Conservation (phyloP, 2,888 invertebrate species). For the Agrochola litura region DNA sequence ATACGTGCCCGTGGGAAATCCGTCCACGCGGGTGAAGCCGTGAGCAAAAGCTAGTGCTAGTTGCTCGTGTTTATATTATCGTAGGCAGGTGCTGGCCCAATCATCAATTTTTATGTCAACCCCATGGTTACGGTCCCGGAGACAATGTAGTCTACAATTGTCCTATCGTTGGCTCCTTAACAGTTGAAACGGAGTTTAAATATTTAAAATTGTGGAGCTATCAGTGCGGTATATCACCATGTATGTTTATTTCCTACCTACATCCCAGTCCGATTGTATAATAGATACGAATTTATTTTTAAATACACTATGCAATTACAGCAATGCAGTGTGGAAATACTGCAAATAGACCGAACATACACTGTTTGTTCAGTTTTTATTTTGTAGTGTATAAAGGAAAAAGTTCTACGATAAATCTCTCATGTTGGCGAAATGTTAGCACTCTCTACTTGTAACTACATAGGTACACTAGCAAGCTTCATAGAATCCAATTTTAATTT, state of each 20-base stretch:
- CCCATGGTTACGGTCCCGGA: not conserved
- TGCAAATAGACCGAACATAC: conserved; percentile 1
- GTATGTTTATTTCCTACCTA: not conserved
- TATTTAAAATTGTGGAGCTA: not conserved
- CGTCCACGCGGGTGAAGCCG: not conserved
- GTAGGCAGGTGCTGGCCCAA: not conserved
- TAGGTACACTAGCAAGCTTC: not conserved
- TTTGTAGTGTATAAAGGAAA: not conserved
- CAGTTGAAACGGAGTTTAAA: not conserved
- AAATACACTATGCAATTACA: not conserved
- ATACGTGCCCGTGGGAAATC: not conserved
- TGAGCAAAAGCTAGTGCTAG: not conserved
- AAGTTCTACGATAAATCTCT: not conserved
- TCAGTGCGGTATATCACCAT: not conserved
- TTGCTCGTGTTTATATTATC: not conserved
- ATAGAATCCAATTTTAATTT: too few species aligned
- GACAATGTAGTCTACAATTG: not conserved
- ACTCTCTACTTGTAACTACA: not conserved
- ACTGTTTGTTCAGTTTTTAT: conserved; percentile 1
- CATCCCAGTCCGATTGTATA: not conserved
- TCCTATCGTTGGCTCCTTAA: too few species aligned
- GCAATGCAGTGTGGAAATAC: conserved; percentile 7
- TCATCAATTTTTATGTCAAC: not conserved
- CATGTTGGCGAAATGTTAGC: not conserved
- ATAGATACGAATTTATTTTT: not conserved